A percentile compares a stretch with the other conserved stretches of the same genome.
Conservation (phyloP, 1,140 invertebrate species). For the Teleopsis dalmanni region DNA sequence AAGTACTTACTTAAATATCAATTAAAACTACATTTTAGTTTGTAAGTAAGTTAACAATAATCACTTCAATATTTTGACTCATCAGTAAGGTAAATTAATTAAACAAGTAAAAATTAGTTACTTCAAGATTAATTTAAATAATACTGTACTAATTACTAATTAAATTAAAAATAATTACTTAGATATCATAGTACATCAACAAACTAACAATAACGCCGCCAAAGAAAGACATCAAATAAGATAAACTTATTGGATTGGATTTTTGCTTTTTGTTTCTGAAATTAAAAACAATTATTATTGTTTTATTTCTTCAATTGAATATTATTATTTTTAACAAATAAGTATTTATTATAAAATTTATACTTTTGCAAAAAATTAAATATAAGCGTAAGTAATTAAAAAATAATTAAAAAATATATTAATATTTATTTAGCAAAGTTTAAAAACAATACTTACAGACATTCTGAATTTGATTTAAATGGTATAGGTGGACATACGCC, state of each 20-base stretch:
- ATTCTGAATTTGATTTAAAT: conserved; percentile 38
- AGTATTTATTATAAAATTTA: too few relatives aligned
- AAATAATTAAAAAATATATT: conserved; percentile 3
- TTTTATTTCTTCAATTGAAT: too few relatives aligned
- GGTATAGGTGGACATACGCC: conserved; percentile 47
- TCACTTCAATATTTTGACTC: not conserved
- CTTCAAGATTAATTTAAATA: not conserved
- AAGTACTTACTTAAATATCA: too few relatives aligned
- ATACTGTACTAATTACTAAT: not conserved
- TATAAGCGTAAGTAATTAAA: not conserved
- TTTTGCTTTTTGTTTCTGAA: conserved; percentile 19
- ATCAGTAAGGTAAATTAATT: conserved; percentile 1
- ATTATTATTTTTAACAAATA: too few relatives aligned
- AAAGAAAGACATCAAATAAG: conserved; percentile 25
- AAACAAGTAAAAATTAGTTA: not conserved
- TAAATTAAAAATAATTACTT: conserved; percentile 2
- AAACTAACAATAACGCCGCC: conserved; percentile 22
- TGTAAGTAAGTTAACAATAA: too few relatives aligned
- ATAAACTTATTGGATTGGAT: conserved; percentile 18
- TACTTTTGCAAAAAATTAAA: too few relatives aligned
- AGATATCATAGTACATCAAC: conserved; percentile 19
- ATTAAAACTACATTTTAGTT: too few relatives aligned
- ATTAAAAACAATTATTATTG: too few relatives aligned
- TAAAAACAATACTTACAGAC: conserved; percentile 19
- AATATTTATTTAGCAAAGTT: not conserved